Evolutionary conservation across 2,888 invertebrate species (phyloP).

Genomic region (Acheta domesticus): DNA sequence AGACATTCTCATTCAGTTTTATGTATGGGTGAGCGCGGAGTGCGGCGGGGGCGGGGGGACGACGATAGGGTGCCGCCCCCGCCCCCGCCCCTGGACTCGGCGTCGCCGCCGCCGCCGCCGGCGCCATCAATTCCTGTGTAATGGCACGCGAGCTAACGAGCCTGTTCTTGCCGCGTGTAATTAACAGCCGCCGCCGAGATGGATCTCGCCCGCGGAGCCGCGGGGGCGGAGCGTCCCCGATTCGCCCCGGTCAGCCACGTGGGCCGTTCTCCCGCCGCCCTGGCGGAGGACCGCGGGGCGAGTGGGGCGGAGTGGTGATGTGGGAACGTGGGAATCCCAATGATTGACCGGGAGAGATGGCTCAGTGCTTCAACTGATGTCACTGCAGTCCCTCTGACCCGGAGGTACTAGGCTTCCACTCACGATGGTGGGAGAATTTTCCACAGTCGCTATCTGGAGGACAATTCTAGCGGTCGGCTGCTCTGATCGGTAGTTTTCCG

Average conservation of each 20-base stretch:
- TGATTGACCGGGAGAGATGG: no score
- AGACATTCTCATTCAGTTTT: conserved; percentile 11
- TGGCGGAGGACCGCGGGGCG: no score
- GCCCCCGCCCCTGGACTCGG: neutral
- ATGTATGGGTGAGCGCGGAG: neutral
- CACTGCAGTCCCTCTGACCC: no score
- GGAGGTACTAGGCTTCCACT: no score
- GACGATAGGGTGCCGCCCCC: neutral
- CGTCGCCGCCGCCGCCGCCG: neutral
- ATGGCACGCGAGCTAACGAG: neutral
- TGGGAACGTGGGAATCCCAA: no score
- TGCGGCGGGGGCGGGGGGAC: neutral
- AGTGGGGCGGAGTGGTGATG: neutral
- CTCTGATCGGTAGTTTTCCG: no score
- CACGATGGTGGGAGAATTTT: no score
- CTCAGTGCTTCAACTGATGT: no score
- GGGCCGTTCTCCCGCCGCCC: no score
- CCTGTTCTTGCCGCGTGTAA: conserved; percentile 9
- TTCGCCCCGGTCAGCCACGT: no score
- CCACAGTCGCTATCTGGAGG: no score
- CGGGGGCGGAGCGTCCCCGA: neutral
- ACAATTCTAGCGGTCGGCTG: no score
- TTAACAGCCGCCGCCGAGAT: neutral
- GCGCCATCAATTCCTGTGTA: conserved; percentile 9
- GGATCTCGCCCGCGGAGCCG: neutral